These are phyloP conservation scores for Balaeniceps rex DNA, from an alignment of 2,113 vertebrate species.

Conservation along the genomic window DNA sequence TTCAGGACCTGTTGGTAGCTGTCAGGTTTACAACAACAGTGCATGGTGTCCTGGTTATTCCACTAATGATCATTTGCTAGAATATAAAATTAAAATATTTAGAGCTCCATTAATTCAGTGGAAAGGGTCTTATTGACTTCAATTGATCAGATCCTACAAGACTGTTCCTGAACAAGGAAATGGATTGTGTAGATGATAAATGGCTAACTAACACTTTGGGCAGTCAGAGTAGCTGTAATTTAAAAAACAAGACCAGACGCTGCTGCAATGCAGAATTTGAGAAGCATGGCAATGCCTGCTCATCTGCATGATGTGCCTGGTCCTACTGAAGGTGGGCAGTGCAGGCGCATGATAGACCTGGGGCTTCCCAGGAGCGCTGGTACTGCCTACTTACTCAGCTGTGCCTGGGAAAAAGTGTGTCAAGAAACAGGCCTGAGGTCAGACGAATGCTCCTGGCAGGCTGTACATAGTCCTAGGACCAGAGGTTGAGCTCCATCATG, in stretches of 20 bases:
- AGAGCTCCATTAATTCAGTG: neutral
- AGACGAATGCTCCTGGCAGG: neutral
- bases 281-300: neutral
- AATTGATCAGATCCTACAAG: neutral
- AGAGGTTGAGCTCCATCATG: neutral
- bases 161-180: neutral
- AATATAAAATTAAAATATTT: neutral
- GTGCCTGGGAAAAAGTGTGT: neutral
- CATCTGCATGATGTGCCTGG: neutral
- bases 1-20: neutral
- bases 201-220: neutral
- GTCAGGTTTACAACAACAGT: neutral
- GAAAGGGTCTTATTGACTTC: neutral
- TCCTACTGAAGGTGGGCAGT: neutral
- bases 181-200: neutral
- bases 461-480: neutral
- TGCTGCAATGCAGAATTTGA: neutral
- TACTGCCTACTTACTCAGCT: neutral
- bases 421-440: neutral
- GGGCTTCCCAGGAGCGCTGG: neutral
- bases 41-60: neutral
- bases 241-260: neutral
- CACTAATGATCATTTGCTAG: neutral
- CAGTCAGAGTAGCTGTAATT: neutral
- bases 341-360: neutral